Base-by-base conservation (phyloP, 2,888 invertebrate genomes). In the Aleiodes alternator region DNA sequence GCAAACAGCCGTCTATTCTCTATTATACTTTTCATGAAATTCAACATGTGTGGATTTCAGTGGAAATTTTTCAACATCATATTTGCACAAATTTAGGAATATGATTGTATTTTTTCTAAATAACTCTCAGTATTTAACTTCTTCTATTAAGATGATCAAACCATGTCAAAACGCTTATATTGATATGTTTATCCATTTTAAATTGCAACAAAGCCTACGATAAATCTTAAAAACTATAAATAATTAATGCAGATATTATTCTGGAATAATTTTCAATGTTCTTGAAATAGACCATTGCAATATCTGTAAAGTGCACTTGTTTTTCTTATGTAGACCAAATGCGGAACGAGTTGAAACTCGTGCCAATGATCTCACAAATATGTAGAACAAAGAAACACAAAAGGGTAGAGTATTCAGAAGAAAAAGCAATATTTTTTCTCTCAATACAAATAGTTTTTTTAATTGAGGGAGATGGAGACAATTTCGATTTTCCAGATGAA, bases 281-380 rank as follows among this genome's bases (percentile, higher is more conserved):
- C 57, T n/a, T 12, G 12, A 12, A 57, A 57, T n/a, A 29, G 57
- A 11, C 31, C 29, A 11, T 6, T 23, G 6, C 29, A 29, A 23
- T 38, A 0, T 8, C 8, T 38, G 38, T 38, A 3, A 4, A 38
- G 11, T 43, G 11, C 43, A 59, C 34, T 48, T 14, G 43, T 48
- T 64, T 64, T 64, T 43, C 68, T 6, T 11, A 68, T 68, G 68
- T 68, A 68, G 31, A 51, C 68, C 51, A 68, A 68, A 68, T 68
- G 31, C 51, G 68, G 64, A 23, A 64, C 64, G 48, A 48, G 9
- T 64, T 48, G 12, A 51, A 51, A 64, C 64, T 48, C 68, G 53
- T 51, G 68, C 51, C 68, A 68, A 51, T 51, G 51, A 51, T 51
- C 68, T 53, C 51, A 51, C 64, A 23, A 16, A 64, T 14, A 68